Conservation (phyloP, 2,113 vertebrate species). For the Tylochromis polylepis region DNA sequence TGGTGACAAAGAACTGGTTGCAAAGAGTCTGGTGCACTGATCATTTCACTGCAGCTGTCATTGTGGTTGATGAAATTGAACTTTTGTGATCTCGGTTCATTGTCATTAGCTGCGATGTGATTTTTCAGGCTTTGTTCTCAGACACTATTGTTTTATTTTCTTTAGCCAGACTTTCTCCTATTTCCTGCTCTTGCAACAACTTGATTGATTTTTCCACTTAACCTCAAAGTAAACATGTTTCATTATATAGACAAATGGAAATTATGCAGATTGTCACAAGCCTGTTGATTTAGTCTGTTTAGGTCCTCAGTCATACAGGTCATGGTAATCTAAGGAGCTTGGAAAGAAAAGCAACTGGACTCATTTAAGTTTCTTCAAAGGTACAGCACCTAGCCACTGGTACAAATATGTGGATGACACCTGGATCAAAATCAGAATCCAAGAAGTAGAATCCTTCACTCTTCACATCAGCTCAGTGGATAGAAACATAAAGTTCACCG, state of each 20-base stretch:
- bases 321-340: neutral
- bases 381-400: neutral
- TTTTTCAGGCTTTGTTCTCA: neutral
- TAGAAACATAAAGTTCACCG: neutral
- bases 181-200: neutral
- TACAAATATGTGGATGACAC: neutral
- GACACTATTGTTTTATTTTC: neutral
- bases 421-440: neutral
- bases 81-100: slow-evolving; percentile 41
- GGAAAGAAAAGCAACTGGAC: neutral
- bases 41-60: slow-evolving; percentile 24
- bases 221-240: neutral
- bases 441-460: neutral
- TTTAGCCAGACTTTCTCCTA: neutral
- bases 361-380: neutral
- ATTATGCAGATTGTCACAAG: neutral
- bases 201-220: neutral
- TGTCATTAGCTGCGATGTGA: neutral
- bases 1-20: neutral
- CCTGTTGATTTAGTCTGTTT: neutral
- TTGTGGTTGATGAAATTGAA: slow-evolving; percentile 26
- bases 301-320: neutral
- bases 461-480: neutral
- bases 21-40: no score
- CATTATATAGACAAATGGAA: neutral